These are phyloP conservation scores for Anguilla anguilla DNA, from an alignment of 2,797 vertebrate species.

Conservation along the genomic window DNA sequence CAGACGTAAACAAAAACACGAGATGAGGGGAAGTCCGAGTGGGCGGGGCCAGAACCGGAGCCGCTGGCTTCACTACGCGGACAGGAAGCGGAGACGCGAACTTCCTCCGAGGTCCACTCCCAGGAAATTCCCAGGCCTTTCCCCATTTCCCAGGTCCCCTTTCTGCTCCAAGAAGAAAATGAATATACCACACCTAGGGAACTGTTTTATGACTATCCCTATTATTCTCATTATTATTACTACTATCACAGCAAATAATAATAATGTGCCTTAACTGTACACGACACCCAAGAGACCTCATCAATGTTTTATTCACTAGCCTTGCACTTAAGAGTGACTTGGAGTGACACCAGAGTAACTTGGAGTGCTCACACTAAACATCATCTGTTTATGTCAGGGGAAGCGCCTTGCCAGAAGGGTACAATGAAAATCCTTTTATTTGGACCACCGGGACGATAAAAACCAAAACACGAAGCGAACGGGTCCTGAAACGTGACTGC, in stretches of 20 bases:
- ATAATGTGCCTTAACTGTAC: background rate
- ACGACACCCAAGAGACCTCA: background rate
- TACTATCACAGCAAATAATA: background rate
- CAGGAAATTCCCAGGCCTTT: slow-evolving; percentile 7
- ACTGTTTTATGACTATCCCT: background rate
- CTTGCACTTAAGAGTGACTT: background rate
- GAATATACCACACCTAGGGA: background rate
- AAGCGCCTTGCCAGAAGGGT: background rate
- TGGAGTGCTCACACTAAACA: background rate
- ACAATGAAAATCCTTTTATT: background rate
- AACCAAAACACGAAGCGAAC: background rate
- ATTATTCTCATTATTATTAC: background rate
- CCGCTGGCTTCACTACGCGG: background rate
- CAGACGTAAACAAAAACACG: background rate
- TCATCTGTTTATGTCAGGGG: background rate
- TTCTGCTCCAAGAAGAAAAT: background rate
- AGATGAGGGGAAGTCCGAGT: background rate
- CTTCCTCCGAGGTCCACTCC: background rate
- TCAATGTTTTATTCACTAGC: background rate
- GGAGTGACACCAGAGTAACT: background rate
- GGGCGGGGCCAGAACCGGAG: background rate
- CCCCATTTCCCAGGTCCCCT: background rate
- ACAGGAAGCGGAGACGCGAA: background rate
- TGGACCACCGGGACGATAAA: background rate
- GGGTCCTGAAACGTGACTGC: background rate